Evolutionary conservation across 2,113 vertebrate genomes (phyloP).

Genomic region (Forbesichthys papilliferus): DNA sequence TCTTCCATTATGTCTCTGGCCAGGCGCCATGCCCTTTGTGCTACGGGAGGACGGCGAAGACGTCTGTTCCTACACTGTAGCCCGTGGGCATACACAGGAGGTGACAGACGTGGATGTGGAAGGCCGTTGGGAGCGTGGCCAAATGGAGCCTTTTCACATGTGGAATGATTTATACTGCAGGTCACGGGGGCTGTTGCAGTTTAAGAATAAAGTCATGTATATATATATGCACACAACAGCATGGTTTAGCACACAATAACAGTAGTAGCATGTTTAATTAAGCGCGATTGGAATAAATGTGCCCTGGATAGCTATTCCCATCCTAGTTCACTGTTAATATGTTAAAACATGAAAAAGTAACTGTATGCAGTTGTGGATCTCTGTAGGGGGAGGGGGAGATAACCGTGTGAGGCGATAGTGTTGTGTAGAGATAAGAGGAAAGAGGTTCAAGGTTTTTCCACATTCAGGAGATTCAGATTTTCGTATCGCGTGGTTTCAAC

Average conservation of each 20-base stretch:
- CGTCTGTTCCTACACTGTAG: constrained; percentile 17
- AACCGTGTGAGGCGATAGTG: too few relatives aligned
- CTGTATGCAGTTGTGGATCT: too few relatives aligned
- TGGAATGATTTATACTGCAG: background rate
- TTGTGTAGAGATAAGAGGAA: too few relatives aligned
- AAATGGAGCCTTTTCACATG: background rate
- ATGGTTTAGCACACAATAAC: background rate
- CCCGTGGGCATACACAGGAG: constrained; percentile 11
- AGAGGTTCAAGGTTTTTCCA: too few relatives aligned
- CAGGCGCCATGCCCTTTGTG: constrained; percentile 48
- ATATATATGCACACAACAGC: background rate
- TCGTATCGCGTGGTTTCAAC: too few relatives aligned
- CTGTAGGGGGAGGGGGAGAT: too few relatives aligned
- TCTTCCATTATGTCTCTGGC: constrained; percentile 52
- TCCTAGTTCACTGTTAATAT: too few relatives aligned
- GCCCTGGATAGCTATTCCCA: too few relatives aligned
- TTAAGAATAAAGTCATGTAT: constrained; percentile 3
- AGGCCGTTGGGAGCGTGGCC: background rate
- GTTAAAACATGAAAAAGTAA: too few relatives aligned
- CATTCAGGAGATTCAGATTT: too few relatives aligned
- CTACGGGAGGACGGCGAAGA: constrained; percentile 33
- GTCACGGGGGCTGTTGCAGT: background rate
- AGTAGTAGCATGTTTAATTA: background rate
- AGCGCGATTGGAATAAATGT: background rate
- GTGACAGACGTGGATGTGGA: background rate